phyloP scores from a whole-genome alignment of 2,113 vertebrate species.

The Notothenia rossii region DNA sequence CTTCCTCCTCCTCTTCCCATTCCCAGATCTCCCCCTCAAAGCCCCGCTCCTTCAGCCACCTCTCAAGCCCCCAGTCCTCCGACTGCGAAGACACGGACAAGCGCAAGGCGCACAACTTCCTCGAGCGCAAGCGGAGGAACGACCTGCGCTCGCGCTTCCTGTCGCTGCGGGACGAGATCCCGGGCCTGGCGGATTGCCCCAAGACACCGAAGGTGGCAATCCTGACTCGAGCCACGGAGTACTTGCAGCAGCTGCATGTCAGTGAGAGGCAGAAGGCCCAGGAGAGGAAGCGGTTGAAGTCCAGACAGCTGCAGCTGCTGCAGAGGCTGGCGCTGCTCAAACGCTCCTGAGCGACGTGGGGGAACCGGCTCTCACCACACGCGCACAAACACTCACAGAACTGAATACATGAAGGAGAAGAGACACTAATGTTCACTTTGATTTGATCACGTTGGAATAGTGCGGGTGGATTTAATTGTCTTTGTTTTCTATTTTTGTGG shows the following conservation, averaged over 20 bases:
- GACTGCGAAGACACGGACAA: slow-evolving; percentile 95
- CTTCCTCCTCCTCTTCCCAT: slow-evolving; percentile 43
- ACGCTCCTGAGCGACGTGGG: slow-evolving; percentile 80
- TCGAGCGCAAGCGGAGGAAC: slow-evolving; percentile 94
- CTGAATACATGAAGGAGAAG: slow-evolving; percentile 59
- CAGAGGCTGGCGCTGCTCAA: slow-evolving; percentile 90
- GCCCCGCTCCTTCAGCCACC: slow-evolving; percentile 59
- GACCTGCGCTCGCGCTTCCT: slow-evolving; percentile 95
- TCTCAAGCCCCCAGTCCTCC: slow-evolving; percentile 86
- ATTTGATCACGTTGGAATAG: slow-evolving; percentile 61
- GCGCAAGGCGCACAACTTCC: slow-evolving; percentile 95
- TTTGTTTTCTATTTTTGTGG: slow-evolving; percentile 61
- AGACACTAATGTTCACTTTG: slow-evolving; percentile 75
- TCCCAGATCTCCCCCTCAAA: slow-evolving; percentile 65
- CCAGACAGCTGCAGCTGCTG: slow-evolving; percentile 89
- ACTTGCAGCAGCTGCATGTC: slow-evolving; percentile 89
- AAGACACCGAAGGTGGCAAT: slow-evolving; percentile 97
- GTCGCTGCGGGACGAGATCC: slow-evolving; percentile 93
- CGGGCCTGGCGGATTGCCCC: slow-evolving; percentile 90
- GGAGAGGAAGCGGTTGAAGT: slow-evolving; percentile 91
- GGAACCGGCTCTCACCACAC: slow-evolving; percentile 10
- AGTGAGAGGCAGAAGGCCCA: slow-evolving; percentile 88
- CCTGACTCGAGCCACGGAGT: slow-evolving; percentile 92
- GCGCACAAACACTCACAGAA: slow-evolving; percentile 23
- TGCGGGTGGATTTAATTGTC: slow-evolving; percentile 60